Evolutionary conservation across 2,888 invertebrate species (phyloP), one percentile per base, ranked within the genome.

Genomic region (Ophion slaviceki): DNA sequence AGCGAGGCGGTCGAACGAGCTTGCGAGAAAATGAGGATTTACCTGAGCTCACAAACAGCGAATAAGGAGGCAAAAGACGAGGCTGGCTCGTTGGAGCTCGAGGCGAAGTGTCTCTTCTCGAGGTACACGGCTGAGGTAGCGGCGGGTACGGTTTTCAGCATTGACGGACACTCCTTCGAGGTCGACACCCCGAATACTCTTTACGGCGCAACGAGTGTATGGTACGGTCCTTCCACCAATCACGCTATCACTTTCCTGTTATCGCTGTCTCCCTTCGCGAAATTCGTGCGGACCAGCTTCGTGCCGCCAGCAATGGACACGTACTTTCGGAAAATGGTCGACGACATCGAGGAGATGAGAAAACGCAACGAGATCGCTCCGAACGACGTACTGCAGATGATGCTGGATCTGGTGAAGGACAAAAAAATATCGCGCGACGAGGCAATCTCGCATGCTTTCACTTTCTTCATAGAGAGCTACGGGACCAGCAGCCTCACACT

Each of bases 391-490:
- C 89, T 95, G 67, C 93, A 95, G 74, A 87, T 94, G 72, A 85
- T 95, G 68, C 92, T 95, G 6, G 93, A 94, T 6, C 45, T 24
- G 6, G 14, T 1, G 10, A 14, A 11, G 20, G 57, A 36, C 5
- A n/a, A 20, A 40, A 40, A 72, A 1, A 11, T 61, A 17, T 92
- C 92, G 70, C 91, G 90, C 7, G 90, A 92, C 62, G 62, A 88
- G 24, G 91, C 94, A 88, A 89, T 93, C 10, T 91, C 95, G 0
- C 94, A 95, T 87, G 94, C 94, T 17, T 91, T 95, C n/a, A 93
- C 95, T 8, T 95, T 95, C 88, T 95, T 95, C 88, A 88, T 94
- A 3, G 95, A 95, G 57, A 95, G 95, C 2, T 95, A 94, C 87
- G 95, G 95, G 89, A 95, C 95, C 1, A 95, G 95, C 0, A 94